Base-by-base conservation (phyloP, 2,888 invertebrate genomes). In the Aleiodes alternator region DNA sequence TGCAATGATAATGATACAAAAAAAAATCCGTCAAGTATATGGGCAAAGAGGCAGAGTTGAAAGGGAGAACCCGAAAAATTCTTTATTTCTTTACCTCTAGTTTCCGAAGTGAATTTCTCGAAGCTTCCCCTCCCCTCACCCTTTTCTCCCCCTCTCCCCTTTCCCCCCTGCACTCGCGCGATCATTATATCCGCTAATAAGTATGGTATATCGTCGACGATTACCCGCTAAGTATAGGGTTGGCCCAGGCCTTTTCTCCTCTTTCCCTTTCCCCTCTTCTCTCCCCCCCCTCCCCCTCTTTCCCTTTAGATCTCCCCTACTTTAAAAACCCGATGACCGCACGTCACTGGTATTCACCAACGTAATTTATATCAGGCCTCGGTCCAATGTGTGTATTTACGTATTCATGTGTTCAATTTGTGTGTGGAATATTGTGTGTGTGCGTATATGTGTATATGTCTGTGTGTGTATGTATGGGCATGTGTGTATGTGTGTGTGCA, bases 141-240 rank as follows among this genome's bases (percentile, higher is more conserved):
- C 73, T 74, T 4, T 34, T 78, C 61, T 23, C 23, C 23, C 23
- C 23, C 2, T 2, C 23, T 23, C 55, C 69, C 73, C 23, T 23
- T 50, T 66, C 73, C 78, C 73, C 74, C 34, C 6, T 78, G 23
- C 2, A 23, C 69, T 77, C 79, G 78, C 76, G 81, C 79, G 81
- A 84, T 84, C 85, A 85, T 86, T 86, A 86, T 84, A 84, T 82
- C 82, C 84, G 83, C 85, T 87, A 87, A 87, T 87, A 87, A 86
- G 86, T 85, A 85, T 84, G 81, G 87, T 87, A 87, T 86, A 87
- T 86, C 85, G 87, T 77, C 85, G 84, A 86, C 85, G 85, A 87
- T 87, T 87, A 87, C 87, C 85, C 85, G 82, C 82, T 87, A 87
- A 87, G 86, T 87, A 87, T 87, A 87, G 87, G 86, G 84, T 86